Percentiles rank a stretch among this genome's conserved stretches.
Evolutionary conservation across 1,140 invertebrate genomes (phyloP).

Genomic region (Drosophila fuyamai): DNA sequence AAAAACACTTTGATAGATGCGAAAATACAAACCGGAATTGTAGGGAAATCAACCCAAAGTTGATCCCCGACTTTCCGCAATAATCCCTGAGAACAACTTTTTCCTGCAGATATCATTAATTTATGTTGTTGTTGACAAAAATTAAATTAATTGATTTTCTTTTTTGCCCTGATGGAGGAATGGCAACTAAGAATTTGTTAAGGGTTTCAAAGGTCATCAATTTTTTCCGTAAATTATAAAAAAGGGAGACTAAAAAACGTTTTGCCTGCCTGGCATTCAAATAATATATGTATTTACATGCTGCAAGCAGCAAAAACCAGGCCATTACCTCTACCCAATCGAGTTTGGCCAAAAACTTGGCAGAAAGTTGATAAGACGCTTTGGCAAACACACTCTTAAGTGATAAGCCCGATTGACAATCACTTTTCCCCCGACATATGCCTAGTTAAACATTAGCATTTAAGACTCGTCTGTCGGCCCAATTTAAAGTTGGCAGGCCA

Average conservation of each 20-base stretch:
- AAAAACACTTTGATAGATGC: constrained; percentile 69
- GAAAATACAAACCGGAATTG: constrained; percentile 35
- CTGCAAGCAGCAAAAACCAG: neutral
- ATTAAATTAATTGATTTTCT: constrained; percentile 43
- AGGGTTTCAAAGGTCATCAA: constrained; percentile 1
- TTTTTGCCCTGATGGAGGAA: constrained; percentile 16
- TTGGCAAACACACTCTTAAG: constrained; percentile 34
- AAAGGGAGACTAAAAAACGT: neutral
- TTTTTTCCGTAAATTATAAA: neutral
- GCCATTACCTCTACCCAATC: constrained; percentile 1
- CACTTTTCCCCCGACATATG: constrained; percentile 39
- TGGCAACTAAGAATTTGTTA: constrained; percentile 17
- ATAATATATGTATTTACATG: neutral
- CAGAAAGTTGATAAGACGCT: constrained; percentile 31
- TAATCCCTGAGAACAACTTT: constrained; percentile 54
- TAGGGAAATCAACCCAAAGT: constrained; percentile 26
- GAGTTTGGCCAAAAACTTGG: constrained; percentile 11
- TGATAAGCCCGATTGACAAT: constrained; percentile 39
- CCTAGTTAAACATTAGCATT: constrained; percentile 54
- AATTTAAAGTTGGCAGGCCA: constrained; percentile 51
- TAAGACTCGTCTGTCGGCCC: constrained; percentile 26
- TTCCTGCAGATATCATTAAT: constrained; percentile 65
- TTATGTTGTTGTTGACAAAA: constrained; percentile 49
- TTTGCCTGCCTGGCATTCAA: neutral
- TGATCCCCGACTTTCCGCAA: constrained; percentile 55